Base-by-base conservation (phyloP, 1,140 invertebrate species). In the Tachypleus tridentatus region DNA sequence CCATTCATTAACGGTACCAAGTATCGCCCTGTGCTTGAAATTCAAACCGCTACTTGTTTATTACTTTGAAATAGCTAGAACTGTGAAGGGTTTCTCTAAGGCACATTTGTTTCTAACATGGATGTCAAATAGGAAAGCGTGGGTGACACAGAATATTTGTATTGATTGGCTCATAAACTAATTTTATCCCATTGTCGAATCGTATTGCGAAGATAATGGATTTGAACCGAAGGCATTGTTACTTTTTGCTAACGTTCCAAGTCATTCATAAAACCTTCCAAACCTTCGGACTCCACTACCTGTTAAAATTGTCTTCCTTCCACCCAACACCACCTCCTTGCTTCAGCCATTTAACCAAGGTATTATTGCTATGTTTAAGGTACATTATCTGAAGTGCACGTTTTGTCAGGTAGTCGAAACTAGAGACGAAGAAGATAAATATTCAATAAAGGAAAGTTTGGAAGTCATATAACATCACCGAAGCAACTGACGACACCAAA, bases 281-380 rank as follows among this genome's bases (percentile, higher is more conserved):
- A 67, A 69, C 57, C 51, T 64, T 57, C 50, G 29, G 65, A 65
- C 29, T 29, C 29, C 29, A 29, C 29, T 29, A 29, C 29, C 29
- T 58, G 66, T 71, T 0, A 64, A 62, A 58, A 58, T 73, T 5
- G 64, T 61, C 4, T 70, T 65, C 64, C 57, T 72, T 49, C 66
- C 67, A 10, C 58, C 60, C 2, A 72, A 65, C 58, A 69, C 67
- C 49, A 62, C 65, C 1, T 58, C 63, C 8, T 52, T 70, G 49
- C 48, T 69, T 49, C 70, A 73, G 61, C 69, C 69, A 48, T 63
- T 73, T 49, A 65, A 69, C 56, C 67, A 72, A 49, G 67, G 65
- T 48, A 63, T 71, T 49, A 68, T 65, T 9, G 60, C 66, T 57
- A 60, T 6, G 47, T 71, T 72, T 62, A 71, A 71, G 57, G 61